A percentile compares a stretch with the other conserved stretches of the same genome.
These are phyloP conservation scores for Ornithoptera priamus DNA, from an alignment of 2,888 invertebrate genomes.

Conservation along the genomic window DNA sequence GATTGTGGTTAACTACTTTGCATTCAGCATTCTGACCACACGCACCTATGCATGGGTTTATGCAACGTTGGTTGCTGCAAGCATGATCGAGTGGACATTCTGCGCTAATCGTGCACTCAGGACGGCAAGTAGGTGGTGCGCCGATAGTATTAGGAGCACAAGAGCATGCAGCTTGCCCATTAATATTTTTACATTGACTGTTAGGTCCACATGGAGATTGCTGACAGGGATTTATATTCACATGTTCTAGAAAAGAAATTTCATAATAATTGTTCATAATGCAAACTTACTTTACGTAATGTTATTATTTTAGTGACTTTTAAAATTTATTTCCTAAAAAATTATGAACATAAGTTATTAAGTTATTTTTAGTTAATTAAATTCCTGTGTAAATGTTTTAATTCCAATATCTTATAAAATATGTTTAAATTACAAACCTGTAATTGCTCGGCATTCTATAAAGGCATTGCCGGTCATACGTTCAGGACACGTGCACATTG, in stretches of 20 bases:
- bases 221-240: slow-evolving; percentile 79
- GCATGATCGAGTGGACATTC: slow-evolving; percentile 87
- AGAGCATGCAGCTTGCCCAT: slow-evolving; percentile 85
- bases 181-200: slow-evolving; percentile 81
- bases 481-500: slow-evolving; percentile 81
- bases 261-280: neutral
- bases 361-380: no score
- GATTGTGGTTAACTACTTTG: slow-evolving; percentile 87
- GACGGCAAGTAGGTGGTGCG: slow-evolving; percentile 84
- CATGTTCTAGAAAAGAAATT: slow-evolving; percentile 63
- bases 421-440: slow-evolving; percentile 55
- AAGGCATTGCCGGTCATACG: slow-evolving; percentile 86
- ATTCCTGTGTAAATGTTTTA: no score
- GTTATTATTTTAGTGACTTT: neutral
- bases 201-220: slow-evolving; percentile 84
- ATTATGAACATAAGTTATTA: neutral
- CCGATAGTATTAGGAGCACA: slow-evolving; percentile 83
- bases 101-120: slow-evolving; percentile 85
- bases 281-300: neutral
- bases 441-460: slow-evolving; percentile 78
- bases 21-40: slow-evolving; percentile 87
- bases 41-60: slow-evolving; percentile 86
- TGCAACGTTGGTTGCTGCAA: slow-evolving; percentile 85
- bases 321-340: neutral
- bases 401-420: no score